These are phyloP conservation scores for Noturus placidus DNA, from an alignment of 2,113 vertebrate species.

Conservation along the genomic window DNA sequence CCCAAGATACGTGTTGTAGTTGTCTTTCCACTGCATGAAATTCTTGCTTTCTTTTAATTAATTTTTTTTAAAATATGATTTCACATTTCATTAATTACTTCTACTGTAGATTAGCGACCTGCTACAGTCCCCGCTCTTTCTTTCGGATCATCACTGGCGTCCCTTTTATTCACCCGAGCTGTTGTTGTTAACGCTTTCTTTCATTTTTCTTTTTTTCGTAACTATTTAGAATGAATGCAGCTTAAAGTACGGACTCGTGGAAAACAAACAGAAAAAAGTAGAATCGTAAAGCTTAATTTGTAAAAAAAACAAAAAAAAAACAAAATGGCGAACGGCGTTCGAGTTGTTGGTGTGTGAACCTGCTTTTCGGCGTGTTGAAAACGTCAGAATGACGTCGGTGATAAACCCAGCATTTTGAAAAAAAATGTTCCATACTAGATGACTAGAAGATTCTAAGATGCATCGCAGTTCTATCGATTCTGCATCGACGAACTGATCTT, in stretches of 20 bases:
- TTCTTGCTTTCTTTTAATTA: background rate
- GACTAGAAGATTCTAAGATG: background rate
- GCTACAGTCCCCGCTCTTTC: slow-evolving; percentile 57
- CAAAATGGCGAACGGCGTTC: too few species aligned
- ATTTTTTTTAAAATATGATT: background rate
- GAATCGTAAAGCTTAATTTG: background rate
- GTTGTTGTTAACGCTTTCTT: background rate
- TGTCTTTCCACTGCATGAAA: slow-evolving; percentile 46
- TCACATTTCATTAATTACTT: background rate
- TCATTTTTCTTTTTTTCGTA: background rate
- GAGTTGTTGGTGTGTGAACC: too few species aligned
- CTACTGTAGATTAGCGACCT: background rate
- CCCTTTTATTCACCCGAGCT: background rate
- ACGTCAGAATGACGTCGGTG: background rate
- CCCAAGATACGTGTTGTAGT: slow-evolving; percentile 19
- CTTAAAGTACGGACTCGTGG: background rate
- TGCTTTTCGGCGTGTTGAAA: background rate
- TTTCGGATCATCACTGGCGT: slow-evolving; percentile 10
- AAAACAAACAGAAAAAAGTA: background rate
- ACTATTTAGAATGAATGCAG: slow-evolving; percentile 19
- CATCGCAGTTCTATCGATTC: background rate
- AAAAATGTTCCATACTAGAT: too few species aligned
- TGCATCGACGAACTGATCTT: background rate
- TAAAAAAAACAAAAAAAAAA: too few species aligned
- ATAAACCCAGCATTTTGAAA: background rate